These are phyloP conservation scores for Pherbina coryleti DNA, from an alignment of 2,888 invertebrate genomes.

Conservation along the genomic window DNA sequence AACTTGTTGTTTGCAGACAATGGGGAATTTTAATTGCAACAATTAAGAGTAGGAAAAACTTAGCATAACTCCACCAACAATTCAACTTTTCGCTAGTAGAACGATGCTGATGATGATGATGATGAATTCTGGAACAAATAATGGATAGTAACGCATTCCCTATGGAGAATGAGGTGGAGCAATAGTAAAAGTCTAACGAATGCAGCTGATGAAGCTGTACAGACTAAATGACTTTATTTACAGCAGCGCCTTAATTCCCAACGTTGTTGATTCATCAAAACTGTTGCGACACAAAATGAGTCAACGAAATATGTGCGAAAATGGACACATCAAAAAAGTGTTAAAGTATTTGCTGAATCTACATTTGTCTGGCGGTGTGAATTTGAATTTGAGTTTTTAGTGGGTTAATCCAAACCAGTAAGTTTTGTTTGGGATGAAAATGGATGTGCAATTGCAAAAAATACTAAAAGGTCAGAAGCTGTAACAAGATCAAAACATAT, in stretches of 20 bases:
- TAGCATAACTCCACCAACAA: not conserved
- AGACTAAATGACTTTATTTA: not conserved
- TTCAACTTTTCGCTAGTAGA: not conserved
- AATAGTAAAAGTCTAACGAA: not conserved
- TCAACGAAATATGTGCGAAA: not conserved
- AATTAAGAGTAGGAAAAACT: slow-evolving; percentile 34
- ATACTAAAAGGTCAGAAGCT: no score
- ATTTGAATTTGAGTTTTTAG: no score
- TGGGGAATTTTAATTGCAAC: slow-evolving; percentile 39
- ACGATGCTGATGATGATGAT: not conserved
- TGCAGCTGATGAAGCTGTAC: not conserved
- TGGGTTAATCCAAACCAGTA: no score
- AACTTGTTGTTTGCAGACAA: slow-evolving; percentile 23
- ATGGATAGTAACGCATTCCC: not conserved
- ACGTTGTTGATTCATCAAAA: slow-evolving; percentile 6
- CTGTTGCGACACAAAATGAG: not conserved
- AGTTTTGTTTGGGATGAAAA: no score
- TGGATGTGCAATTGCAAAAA: no score
- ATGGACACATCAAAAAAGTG: not conserved
- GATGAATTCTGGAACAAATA: not conserved
- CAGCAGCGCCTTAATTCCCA: not conserved
- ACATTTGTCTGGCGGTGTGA: not conserved
- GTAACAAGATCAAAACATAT: no score
- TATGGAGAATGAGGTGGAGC: not conserved
- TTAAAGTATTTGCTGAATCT: not conserved